Percentiles rank a stretch among this genome's conserved stretches.
These are phyloP conservation scores for Ectemnius continuus DNA, from an alignment of 2,888 invertebrate genomes.

Conservation along the genomic window DNA sequence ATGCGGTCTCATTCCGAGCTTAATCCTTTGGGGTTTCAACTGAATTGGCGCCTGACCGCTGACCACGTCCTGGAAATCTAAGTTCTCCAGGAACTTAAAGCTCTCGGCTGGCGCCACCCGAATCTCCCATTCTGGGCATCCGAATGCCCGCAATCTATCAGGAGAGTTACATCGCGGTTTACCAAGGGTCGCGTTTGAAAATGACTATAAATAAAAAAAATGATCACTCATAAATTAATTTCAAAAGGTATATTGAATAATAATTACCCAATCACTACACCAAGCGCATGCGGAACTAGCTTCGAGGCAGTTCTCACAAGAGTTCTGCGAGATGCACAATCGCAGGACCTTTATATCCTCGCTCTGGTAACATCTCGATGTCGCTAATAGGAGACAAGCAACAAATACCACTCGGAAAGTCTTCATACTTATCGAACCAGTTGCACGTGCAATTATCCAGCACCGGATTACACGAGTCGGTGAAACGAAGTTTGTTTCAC, in stretches of 20 bases:
- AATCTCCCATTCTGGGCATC: slow-evolving; percentile 57
- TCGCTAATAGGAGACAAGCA: not conserved
- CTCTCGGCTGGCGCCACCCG: slow-evolving; percentile 41
- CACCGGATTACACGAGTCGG: too few relatives aligned
- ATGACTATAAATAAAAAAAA: slow-evolving; percentile 49
- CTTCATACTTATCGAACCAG: slow-evolving; percentile 16
- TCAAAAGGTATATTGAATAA: not conserved
- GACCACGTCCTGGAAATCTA: slow-evolving; percentile 79
- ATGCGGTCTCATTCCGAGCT: slow-evolving; percentile 82
- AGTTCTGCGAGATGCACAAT: slow-evolving; percentile 58
- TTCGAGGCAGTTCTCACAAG: slow-evolving; percentile 65
- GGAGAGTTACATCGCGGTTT: slow-evolving; percentile 64
- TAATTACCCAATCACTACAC: slow-evolving; percentile 69
- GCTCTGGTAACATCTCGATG: not conserved
- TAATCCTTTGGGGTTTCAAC: slow-evolving; percentile 83
- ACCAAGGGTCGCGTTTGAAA: slow-evolving; percentile 62
- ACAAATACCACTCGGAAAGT: not conserved
- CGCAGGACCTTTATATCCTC: slow-evolving; percentile 36
- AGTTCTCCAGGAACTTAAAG: slow-evolving; percentile 62
- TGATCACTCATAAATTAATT: slow-evolving; percentile 42
- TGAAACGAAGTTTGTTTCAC: too few relatives aligned
- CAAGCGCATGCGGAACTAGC: slow-evolving; percentile 63
- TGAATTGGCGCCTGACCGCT: slow-evolving; percentile 80
- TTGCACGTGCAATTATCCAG: too few relatives aligned
- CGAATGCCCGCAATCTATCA: slow-evolving; percentile 58